These are phyloP conservation scores for Myopa tessellatipennis DNA, from an alignment of 2,888 invertebrate species.

Conservation along the genomic window DNA sequence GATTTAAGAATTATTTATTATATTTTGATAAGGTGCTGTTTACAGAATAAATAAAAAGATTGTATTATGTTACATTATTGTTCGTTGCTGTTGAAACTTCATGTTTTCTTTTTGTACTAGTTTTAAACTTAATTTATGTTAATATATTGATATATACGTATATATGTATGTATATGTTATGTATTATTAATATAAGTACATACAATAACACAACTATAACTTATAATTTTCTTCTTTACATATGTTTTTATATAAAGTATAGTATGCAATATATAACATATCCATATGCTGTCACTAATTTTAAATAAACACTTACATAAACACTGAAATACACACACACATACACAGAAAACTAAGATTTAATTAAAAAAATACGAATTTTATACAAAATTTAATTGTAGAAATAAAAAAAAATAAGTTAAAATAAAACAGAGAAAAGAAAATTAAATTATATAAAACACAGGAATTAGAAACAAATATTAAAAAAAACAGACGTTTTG, in stretches of 20 bases:
- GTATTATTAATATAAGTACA: too few relatives aligned
- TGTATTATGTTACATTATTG: too few relatives aligned
- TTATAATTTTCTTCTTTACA: not conserved
- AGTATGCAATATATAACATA: too few relatives aligned
- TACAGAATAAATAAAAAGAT: not conserved
- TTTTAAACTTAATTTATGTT: too few relatives aligned
- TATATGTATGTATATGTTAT: too few relatives aligned
- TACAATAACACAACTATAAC: not conserved
- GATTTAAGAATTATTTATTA: not conserved
- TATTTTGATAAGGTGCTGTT: not conserved
- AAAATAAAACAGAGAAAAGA: not conserved
- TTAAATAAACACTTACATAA: not conserved
- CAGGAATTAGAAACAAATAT: not conserved
- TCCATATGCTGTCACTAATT: not conserved
- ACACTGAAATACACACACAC: not conserved
- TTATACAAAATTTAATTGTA: not conserved
- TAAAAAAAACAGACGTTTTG: conserved; percentile 15
- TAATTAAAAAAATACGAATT: not conserved
- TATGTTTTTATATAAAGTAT: too few relatives aligned
- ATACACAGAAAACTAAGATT: conserved; percentile 16
- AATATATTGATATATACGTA: too few relatives aligned
- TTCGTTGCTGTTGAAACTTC: too few relatives aligned
- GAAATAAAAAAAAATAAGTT: not conserved
- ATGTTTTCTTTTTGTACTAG: too few relatives aligned
- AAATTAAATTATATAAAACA: too few relatives aligned